Base-by-base conservation (phyloP, 2,797 vertebrate genomes). In the Sardinella longiceps region DNA sequence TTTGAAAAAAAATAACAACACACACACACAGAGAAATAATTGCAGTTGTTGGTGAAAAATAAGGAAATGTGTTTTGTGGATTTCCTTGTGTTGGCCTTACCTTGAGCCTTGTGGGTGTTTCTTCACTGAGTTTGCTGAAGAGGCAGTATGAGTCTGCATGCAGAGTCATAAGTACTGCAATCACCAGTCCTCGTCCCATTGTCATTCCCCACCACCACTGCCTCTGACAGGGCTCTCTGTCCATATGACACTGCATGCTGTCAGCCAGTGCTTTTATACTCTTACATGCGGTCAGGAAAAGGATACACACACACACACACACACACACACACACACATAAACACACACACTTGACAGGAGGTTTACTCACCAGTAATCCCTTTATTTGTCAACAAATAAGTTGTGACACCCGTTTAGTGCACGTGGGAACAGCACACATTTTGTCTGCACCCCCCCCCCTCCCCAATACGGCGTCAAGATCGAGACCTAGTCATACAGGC, bases 1-100 rank as follows among this genome's bases (percentile, higher is more conserved):
- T 80, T 93, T 63, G 94, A 95, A 74, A 74, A 74, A 37, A 39
- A 74, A 37, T n/a, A 39, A 28, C 20, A 51, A 12, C 9, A 9
- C 25, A 63, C 23, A 58, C 9, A 12, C 9, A 9, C 25, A 63
- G 5, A 58, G n/a, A 25, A 28, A 37, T 37, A 70, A 70, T 20
- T 91, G 88, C 66, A 84, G 84, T 80, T 84, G 53, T 60, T 83
- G 74, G 83, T 87, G 12, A 12, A 30, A 25, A n/a, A 30, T 60
- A 45, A 20, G 28, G 18, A 56, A 6, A n/a, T 39, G 46, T 39
- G n/a, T 43, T 2, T n/a, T 18, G n/a, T 51, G 9, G 0, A 20
- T 43, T 60, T 60, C 23, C 14, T 43, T 39, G 43, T 6, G 5
- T 77, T 77, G 20, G 20, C 37, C 70, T 77, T 77, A 77, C 70